Conservation (phyloP, 2,797 vertebrate species). For the Diplodus sargus region DNA sequence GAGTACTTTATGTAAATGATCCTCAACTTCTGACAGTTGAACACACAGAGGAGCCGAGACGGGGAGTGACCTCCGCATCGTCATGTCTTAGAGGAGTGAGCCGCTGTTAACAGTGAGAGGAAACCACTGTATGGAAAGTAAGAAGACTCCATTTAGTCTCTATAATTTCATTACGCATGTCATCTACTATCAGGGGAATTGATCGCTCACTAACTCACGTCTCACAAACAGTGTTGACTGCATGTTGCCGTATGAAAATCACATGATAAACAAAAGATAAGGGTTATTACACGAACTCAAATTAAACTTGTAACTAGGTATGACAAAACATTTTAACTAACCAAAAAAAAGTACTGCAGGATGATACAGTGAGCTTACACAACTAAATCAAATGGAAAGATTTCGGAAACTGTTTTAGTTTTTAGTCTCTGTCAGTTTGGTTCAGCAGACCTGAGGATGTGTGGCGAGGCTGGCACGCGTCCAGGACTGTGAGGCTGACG, state of each 20-base stretch:
- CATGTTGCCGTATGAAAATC: background rate
- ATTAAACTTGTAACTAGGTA: too few species aligned
- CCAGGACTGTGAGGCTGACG: too few species aligned
- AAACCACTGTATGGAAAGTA: background rate
- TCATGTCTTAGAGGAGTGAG: background rate
- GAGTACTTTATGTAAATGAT: conserved; percentile 2
- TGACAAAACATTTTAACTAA: too few species aligned
- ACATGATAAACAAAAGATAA: background rate
- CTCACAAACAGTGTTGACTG: background rate
- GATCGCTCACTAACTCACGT: background rate
- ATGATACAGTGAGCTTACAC: too few species aligned
- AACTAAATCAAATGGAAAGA: too few species aligned
- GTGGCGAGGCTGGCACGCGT: too few species aligned
- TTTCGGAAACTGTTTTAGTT: too few species aligned
- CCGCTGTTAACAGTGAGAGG: conserved; percentile 13
- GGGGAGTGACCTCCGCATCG: background rate
- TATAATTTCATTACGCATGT: background rate
- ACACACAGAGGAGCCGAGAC: conserved; percentile 1
- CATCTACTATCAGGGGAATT: background rate
- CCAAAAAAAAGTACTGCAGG: too few species aligned
- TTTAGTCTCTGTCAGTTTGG: too few species aligned
- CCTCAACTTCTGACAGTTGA: background rate
- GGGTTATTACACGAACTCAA: too few species aligned
- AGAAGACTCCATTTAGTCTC: conserved; percentile 2
- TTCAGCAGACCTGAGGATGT: too few species aligned